Evolutionary conservation across 2,888 invertebrate genomes (phyloP).

Genomic region (Parnassius apollo): DNA sequence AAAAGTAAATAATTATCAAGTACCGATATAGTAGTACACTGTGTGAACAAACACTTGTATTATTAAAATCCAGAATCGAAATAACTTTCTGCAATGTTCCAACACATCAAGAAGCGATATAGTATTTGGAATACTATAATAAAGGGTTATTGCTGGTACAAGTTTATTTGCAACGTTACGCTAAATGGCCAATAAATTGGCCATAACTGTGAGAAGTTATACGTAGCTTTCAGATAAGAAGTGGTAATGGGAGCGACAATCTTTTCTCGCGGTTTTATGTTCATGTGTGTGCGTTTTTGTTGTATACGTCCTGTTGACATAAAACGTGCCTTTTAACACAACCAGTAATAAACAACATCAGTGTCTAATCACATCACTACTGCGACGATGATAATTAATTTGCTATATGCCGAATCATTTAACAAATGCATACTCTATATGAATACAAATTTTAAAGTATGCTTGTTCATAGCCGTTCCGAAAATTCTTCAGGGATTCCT

Average conservation of each 20-base stretch:
- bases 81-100: not conserved
- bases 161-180: constrained; percentile 25
- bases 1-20: too few relatives aligned
- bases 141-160: constrained; percentile 25
- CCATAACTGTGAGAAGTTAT: constrained; percentile 19
- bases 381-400: not conserved
- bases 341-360: not conserved
- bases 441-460: too few relatives aligned
- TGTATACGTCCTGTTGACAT: not conserved
- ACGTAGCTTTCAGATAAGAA: constrained; percentile 26
- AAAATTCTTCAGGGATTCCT: too few relatives aligned
- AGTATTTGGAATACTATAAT: constrained; percentile 9
- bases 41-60: not conserved
- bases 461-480: too few relatives aligned
- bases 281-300: not conserved
- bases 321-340: not conserved
- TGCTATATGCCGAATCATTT: too few relatives aligned
- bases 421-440: too few relatives aligned
- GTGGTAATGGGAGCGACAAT: constrained; percentile 23
- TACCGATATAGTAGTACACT: not conserved
- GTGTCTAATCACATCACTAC: not conserved
- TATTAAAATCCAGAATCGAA: not conserved
- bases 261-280: constrained; percentile 19
- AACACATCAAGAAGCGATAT: constrained; percentile 4
- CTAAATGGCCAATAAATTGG: constrained; percentile 30